Conservation (phyloP, 2,888 invertebrate species). For the Leucozona laternaria region DNA sequence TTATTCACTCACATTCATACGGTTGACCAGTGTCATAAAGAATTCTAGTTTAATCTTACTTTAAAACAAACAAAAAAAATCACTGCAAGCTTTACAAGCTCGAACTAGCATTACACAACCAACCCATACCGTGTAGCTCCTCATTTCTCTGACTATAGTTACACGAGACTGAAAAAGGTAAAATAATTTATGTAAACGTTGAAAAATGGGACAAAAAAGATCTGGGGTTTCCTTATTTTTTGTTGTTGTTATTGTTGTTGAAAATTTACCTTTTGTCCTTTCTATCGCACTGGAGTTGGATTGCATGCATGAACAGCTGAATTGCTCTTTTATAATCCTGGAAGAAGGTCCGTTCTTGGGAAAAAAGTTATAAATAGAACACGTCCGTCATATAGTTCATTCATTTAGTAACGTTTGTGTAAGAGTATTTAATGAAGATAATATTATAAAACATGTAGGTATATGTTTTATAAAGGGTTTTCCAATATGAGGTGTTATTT, state of each 20-base stretch:
- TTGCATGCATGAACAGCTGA: constrained; percentile 37
- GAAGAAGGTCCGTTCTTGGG: constrained; percentile 11
- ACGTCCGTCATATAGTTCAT: neutral
- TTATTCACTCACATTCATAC: constrained; percentile 60
- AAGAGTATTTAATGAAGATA: neutral
- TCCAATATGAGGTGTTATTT: too few species aligned
- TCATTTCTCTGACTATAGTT: neutral
- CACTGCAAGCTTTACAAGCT: neutral
- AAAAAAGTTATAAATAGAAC: constrained; percentile 25
- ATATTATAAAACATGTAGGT: too few species aligned
- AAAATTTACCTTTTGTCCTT: neutral
- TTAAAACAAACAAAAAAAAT: constrained; percentile 7
- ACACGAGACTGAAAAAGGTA: neutral
- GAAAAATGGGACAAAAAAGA: constrained; percentile 3
- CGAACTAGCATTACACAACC: constrained; percentile 47
- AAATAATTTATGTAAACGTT: neutral
- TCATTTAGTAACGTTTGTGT: constrained; percentile 14
- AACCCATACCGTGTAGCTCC: constrained; percentile 18
- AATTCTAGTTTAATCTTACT: constrained; percentile 55
- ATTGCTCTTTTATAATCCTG: constrained; percentile 50
- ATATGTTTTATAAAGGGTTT: too few species aligned
- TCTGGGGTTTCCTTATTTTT: neutral
- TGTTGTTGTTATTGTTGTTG: neutral
- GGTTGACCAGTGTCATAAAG: constrained; percentile 71
- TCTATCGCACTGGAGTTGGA: neutral